These are phyloP conservation scores for Coluber constrictor DNA, from an alignment of 2,797 vertebrate species.

Conservation along the genomic window DNA sequence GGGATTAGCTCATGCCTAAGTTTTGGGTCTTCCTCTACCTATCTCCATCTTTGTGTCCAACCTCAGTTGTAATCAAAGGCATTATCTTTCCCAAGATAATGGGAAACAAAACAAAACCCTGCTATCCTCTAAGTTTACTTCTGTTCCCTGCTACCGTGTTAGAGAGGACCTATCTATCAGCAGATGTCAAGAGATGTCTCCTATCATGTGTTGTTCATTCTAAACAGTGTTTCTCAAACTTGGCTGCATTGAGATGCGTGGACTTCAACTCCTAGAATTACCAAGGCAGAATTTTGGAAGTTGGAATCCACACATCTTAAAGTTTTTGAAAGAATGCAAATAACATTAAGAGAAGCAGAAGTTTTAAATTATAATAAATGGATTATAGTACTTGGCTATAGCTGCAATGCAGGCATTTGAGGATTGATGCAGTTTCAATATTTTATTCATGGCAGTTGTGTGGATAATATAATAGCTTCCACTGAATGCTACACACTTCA, in stretches of 20 bases:
- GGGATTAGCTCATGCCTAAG: background rate
- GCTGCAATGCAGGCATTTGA: too few species aligned
- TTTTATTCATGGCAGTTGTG: too few species aligned
- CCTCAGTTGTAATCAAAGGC: background rate
- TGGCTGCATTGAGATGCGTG: background rate
- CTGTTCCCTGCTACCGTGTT: background rate
- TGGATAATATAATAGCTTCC: too few species aligned
- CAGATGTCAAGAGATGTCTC: background rate
- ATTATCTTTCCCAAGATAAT: background rate
- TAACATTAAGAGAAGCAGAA: too few species aligned
- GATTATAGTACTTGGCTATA: too few species aligned
- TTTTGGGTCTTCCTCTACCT: background rate
- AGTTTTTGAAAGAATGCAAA: background rate
- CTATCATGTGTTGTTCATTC: background rate
- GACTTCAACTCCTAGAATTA: background rate
- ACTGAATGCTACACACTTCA: too few species aligned
- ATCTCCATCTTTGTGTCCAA: background rate
- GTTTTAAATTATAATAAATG: too few species aligned
- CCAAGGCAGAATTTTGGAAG: background rate
- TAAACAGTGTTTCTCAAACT: background rate
- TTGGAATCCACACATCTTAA: background rate
- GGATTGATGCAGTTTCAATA: too few species aligned
- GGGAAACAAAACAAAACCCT: background rate
- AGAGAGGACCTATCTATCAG: background rate
- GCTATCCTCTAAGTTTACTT: background rate